Base-by-base conservation (phyloP, 2,113 vertebrate species). In the Vanacampus margaritifer region DNA sequence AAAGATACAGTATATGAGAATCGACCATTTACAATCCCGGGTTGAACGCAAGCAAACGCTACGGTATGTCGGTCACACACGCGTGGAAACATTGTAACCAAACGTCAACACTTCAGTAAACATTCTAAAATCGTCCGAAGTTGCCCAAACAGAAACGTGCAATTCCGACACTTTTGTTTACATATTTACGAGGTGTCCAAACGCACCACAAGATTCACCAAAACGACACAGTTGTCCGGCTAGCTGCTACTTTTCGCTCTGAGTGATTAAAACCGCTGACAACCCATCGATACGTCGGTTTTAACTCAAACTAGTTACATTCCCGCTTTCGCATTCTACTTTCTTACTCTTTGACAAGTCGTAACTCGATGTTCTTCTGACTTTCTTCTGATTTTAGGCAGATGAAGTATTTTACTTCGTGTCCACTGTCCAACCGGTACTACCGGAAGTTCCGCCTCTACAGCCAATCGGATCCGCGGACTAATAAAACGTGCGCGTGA, bases 391-490 rank as follows among this genome's bases (percentile, higher is more conserved):
- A 72, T 76, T 86, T 85, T 72, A 68, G 65, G 68, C 73, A 72
- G 81, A 32, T 72, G 73, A 86, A 78, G 69, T 83, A 72, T 74
- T 73, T 74, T 74, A 84, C 79, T 88, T 78, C 79, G 69, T 28
- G 79, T 71, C 74, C 79, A 81, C 69, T 24, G 79, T 71, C 71
- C 79, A 81, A 79, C 65, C 74, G 83, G 73, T 51, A 16, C 35
- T 45, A 26, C 19, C 82, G 87, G 89, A 90, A 81, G 87, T 88
- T 80, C 86, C 82, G 83, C 86, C 87, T 57, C 16, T 61, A 54
- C 69, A 12, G 56, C 85, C 87, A 87, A 89, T 87, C 69, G 82
- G 17, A 74, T 26, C 3, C 21, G 5, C 69, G 70, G 37, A 76
- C 48, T 19, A 39, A 46, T 17, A 12, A 50, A 17, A 61, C 60